Percentiles rank a stretch among this genome's conserved stretches.
phyloP scores from a whole-genome alignment of 2,888 invertebrate species.

The Caprella mutica region DNA sequence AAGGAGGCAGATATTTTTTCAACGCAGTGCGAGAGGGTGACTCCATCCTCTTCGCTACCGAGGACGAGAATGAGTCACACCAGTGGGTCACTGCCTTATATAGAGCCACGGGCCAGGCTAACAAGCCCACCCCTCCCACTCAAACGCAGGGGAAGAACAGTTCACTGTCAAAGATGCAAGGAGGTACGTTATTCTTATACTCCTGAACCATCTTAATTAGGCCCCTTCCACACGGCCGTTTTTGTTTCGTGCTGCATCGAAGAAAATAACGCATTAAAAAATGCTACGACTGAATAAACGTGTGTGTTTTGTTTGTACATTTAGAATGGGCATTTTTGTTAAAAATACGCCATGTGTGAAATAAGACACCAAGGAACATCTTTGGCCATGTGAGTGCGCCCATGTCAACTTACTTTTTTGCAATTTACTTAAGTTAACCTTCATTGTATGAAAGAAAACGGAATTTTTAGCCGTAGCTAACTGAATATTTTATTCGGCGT shows the following conservation, averaged over 20 bases:
- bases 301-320: too few species aligned
- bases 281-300: too few species aligned
- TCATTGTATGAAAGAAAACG: too few species aligned
- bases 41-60: constrained; percentile 87
- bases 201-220: background rate
- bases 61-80: constrained; percentile 95
- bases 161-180: constrained; percentile 76
- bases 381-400: too few species aligned
- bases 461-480: too few species aligned
- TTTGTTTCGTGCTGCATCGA: background rate
- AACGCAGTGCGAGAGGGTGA: constrained; percentile 98
- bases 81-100: constrained; percentile 99
- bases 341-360: constrained; percentile 4
- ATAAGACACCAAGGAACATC: too few species aligned
- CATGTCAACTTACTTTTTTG: too few species aligned
- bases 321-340: background rate
- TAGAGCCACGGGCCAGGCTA: constrained; percentile 97
- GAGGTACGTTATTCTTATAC: constrained; percentile 50
- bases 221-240: background rate
- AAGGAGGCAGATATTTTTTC: constrained; percentile 90
- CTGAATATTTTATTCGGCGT: too few species aligned
- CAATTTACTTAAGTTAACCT: too few species aligned
- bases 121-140: constrained; percentile 92
- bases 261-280: background rate
- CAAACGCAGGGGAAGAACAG: constrained; percentile 72